Percentiles rank a stretch among this genome's conserved stretches.
These are phyloP conservation scores for Dimorphilus gyrociliatus DNA, from an alignment of 2,888 invertebrate genomes.

Conservation along the genomic window DNA sequence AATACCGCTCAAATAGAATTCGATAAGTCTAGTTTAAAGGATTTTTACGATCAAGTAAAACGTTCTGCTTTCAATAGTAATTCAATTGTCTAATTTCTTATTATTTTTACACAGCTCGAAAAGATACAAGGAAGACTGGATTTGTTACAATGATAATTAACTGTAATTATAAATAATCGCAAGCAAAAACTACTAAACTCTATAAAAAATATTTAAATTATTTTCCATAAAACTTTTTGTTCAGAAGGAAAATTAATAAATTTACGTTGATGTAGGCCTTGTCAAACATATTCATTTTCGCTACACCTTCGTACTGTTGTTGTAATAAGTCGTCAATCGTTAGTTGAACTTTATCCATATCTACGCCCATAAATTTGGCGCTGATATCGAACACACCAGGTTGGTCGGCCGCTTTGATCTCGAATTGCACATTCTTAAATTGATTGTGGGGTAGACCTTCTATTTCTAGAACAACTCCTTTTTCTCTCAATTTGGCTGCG, in stretches of 20 bases:
- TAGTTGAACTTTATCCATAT: constrained; percentile 54
- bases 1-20: no score
- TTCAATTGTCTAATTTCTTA: no score
- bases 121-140: no score
- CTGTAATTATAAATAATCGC: no score
- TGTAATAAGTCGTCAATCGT: constrained; percentile 50
- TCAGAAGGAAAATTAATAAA: constrained; percentile 53
- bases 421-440: constrained; percentile 58
- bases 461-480: constrained; percentile 54
- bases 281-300: constrained; percentile 60
- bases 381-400: constrained; percentile 53
- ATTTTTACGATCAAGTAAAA: no score
- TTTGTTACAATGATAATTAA: no score
- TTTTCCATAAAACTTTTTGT: constrained; percentile 53
- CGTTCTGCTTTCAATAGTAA: no score
- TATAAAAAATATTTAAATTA: no score
- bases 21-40: no score
- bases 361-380: constrained; percentile 59
- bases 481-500: constrained; percentile 51
- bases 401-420: constrained; percentile 48
- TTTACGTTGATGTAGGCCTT: constrained; percentile 61
- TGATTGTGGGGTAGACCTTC: constrained; percentile 51
- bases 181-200: no score
- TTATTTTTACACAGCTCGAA: no score
- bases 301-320: constrained; percentile 57